Evolutionary conservation across 2,113 vertebrate species (phyloP).

Genomic region (Pleuronectes platessa): DNA sequence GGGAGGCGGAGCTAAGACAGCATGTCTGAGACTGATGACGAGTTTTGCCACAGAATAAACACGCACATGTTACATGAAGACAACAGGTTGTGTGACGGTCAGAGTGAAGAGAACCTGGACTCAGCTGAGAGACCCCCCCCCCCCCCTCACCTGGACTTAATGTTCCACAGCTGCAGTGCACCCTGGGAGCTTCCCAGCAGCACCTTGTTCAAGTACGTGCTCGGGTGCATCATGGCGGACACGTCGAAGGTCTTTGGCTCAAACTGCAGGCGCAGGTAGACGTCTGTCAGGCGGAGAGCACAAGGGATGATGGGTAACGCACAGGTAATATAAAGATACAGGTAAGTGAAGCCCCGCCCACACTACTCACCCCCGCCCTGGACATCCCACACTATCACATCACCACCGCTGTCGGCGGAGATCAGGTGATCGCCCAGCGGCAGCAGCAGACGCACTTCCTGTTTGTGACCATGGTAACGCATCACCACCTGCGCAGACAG

Average conservation of each 20-base stretch:
- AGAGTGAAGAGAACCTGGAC: not conserved
- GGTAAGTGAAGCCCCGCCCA: not conserved
- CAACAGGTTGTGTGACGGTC: too few relatives aligned
- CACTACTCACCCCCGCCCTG: slow-evolving; percentile 69
- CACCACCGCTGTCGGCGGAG: slow-evolving; percentile 88
- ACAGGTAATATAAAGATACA: not conserved
- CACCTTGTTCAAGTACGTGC: slow-evolving; percentile 97
- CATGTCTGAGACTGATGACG: too few relatives aligned
- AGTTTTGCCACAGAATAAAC: too few relatives aligned
- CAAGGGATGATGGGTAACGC: slow-evolving; percentile 28
- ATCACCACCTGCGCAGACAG: slow-evolving; percentile 85
- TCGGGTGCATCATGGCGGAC: slow-evolving; percentile 93
- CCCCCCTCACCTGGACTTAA: slow-evolving; percentile 88
- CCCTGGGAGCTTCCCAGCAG: slow-evolving; percentile 95
- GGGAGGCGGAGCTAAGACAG: too few relatives aligned
- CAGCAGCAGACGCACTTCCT: slow-evolving; percentile 89
- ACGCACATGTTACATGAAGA: too few relatives aligned
- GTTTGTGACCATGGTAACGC: slow-evolving; percentile 88
- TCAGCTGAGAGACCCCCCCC: not conserved
- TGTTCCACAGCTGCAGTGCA: slow-evolving; percentile 94
- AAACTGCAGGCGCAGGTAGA: slow-evolving; percentile 90
- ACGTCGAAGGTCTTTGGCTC: slow-evolving; percentile 88
- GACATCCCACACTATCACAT: slow-evolving; percentile 93
- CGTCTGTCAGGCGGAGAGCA: slow-evolving; percentile 80
- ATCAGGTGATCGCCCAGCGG: slow-evolving; percentile 95